phyloP scores from a whole-genome alignment of 2,797 vertebrate genomes.

The Alca torda region DNA sequence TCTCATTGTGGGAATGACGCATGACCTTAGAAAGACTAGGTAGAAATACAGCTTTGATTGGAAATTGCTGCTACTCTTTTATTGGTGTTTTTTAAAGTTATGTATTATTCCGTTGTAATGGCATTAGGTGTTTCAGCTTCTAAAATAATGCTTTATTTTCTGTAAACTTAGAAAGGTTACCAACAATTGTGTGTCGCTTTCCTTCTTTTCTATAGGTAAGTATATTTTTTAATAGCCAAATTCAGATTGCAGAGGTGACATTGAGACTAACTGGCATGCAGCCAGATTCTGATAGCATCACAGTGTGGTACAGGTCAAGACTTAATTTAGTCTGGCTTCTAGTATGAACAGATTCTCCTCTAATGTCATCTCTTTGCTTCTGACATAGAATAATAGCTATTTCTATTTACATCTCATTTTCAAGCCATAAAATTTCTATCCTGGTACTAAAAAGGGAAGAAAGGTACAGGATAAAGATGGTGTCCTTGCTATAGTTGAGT shows the following conservation, averaged over 20 bases:
- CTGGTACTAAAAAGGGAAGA: background rate
- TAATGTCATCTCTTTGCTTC: constrained; percentile 33
- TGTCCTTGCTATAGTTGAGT: background rate
- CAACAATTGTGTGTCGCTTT: background rate
- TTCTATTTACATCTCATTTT: constrained; percentile 52
- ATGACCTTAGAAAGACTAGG: background rate
- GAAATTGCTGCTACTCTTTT: background rate
- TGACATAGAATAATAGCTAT: constrained; percentile 38
- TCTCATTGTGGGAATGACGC: background rate
- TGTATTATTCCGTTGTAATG: background rate
- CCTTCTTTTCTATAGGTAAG: background rate
- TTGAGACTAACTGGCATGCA: background rate
- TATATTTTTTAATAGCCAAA: background rate
- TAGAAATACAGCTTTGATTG: background rate
- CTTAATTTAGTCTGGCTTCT: constrained; percentile 29
- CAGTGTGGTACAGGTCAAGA: background rate
- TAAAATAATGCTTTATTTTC: background rate
- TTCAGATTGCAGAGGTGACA: background rate
- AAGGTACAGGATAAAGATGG: background rate
- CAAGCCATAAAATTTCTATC: background rate
- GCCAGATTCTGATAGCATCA: constrained; percentile 26
- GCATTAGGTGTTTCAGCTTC: background rate
- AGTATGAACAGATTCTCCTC: background rate
- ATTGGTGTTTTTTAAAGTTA: background rate
- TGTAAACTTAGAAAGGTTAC: background rate